These are phyloP conservation scores for Hippocampus guttulatus DNA, from an alignment of 2,113 vertebrate species.

Conservation along the genomic window DNA sequence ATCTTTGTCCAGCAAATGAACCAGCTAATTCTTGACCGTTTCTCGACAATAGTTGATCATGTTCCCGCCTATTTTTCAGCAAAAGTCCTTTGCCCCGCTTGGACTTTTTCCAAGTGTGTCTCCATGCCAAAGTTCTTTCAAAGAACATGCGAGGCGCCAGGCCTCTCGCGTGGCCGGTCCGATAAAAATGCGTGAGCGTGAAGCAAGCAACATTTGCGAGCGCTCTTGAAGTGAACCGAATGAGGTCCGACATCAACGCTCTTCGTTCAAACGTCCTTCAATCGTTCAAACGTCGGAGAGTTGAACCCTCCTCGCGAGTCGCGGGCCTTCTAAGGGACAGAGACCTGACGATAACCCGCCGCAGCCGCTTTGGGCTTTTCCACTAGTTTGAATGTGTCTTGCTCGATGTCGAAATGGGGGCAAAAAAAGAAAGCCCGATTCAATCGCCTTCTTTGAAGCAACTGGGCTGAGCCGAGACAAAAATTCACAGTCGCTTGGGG, in stretches of 20 bases:
- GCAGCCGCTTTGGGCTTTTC: too few relatives aligned
- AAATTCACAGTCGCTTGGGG: too few relatives aligned
- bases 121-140: conserved; percentile 11
- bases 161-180: conserved; percentile 50
- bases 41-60: conserved; percentile 34
- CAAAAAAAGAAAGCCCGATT: too few relatives aligned
- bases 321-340: too few relatives aligned
- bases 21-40: conserved; percentile 40
- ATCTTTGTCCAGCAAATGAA: conserved; percentile 78
- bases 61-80: conserved; percentile 36
- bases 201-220: conserved; percentile 2
- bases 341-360: too few relatives aligned
- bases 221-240: neutral
- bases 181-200: conserved; percentile 25
- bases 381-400: too few relatives aligned
- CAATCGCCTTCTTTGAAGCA: too few relatives aligned
- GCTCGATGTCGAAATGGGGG: too few relatives aligned
- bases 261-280: neutral
- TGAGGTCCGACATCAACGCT: neutral
- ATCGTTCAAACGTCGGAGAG: neutral
- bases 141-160: conserved; percentile 57
- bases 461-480: too few relatives aligned
- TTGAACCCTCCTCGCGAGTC: neutral
- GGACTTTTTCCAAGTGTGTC: conserved; percentile 32
- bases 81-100: conserved; percentile 67